Evolutionary conservation across 2,888 invertebrate species (phyloP).

Genomic region (Aspidiotus rigidus): DNA sequence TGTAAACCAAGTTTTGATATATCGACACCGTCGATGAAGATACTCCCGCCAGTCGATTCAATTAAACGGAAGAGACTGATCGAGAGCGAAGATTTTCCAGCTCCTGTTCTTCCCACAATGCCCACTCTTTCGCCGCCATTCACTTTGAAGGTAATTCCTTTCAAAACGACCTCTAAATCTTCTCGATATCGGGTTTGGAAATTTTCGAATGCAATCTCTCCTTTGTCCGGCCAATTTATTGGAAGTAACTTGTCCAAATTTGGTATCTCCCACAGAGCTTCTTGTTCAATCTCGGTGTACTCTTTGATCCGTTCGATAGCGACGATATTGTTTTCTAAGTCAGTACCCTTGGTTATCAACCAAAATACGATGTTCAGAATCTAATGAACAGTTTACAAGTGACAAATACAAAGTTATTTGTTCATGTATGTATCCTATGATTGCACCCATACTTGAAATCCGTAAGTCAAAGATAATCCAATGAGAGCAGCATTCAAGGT

Average conservation of each 20-base stretch:
- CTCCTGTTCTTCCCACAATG: conserved; percentile 82
- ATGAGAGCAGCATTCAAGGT: conserved; percentile 65
- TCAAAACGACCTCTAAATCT: conserved; percentile 75
- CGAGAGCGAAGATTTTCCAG: conserved; percentile 85
- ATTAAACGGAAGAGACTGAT: conserved; percentile 81
- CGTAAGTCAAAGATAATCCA: conserved; percentile 81
- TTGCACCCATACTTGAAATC: conserved; percentile 57
- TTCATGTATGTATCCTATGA: too few species aligned
- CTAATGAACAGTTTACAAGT: conserved; percentile 44
- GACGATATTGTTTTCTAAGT: conserved; percentile 94
- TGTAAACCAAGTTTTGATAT: conserved; percentile 75
- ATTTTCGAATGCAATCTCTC: conserved; percentile 68
- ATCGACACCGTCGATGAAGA: conserved; percentile 73
- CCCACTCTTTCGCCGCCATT: conserved; percentile 74
- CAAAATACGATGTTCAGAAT: conserved; percentile 93
- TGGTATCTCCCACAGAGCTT: conserved; percentile 18
- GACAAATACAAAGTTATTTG: too few species aligned
- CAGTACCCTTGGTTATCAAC: conserved; percentile 91
- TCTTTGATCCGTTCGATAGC: conserved; percentile 95
- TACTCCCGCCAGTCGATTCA: conserved; percentile 70
- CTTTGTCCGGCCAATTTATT: conserved; percentile 66
- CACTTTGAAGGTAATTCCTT: conserved; percentile 66
- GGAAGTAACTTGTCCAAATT: conserved; percentile 39
- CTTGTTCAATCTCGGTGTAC: conserved; percentile 74
- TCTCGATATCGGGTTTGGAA: conserved; percentile 79